Evolutionary conservation across 2,113 vertebrate species (phyloP).

Genomic region (Odontesthes bonariensis): DNA sequence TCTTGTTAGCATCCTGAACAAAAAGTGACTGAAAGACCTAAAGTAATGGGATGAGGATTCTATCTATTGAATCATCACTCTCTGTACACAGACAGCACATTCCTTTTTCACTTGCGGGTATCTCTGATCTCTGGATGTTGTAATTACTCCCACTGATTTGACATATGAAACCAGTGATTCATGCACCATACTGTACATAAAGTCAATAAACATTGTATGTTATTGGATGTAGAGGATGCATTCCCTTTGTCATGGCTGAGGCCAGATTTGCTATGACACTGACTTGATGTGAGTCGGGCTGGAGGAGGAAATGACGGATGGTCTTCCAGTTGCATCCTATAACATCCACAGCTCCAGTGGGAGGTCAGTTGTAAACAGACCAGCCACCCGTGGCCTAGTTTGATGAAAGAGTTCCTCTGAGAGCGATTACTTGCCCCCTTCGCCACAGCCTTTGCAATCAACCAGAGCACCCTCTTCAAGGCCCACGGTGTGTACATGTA

Average conservation of each 20-base stretch:
- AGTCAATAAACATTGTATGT: constrained; percentile 45
- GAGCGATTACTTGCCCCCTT: constrained; percentile 56
- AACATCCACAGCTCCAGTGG: constrained; percentile 48
- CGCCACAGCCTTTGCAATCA: constrained; percentile 61
- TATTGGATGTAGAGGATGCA: constrained; percentile 11
- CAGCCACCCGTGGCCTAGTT: constrained; percentile 63
- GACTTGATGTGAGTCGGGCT: constrained; percentile 53
- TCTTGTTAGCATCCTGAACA: constrained; percentile 26
- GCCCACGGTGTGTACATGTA: constrained; percentile 55
- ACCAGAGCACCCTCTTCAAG: constrained; percentile 45
- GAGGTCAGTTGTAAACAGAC: constrained; percentile 63
- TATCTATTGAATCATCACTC: background rate
- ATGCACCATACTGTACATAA: constrained; percentile 2
- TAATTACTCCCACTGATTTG: constrained; percentile 29
- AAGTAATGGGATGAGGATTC: background rate
- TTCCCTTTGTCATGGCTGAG: constrained; percentile 39
- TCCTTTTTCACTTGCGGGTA: background rate
- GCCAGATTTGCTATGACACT: constrained; percentile 15
- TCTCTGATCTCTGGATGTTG: background rate
- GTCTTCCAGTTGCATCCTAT: constrained; percentile 51
- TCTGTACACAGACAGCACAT: background rate
- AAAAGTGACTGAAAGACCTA: constrained; percentile 14
- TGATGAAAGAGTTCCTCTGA: constrained; percentile 70
- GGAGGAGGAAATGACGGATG: constrained; percentile 34
- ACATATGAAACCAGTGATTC: constrained; percentile 29